Evolutionary conservation across 1,140 invertebrate species (phyloP).

Genomic region (Antheraea mylitta): DNA sequence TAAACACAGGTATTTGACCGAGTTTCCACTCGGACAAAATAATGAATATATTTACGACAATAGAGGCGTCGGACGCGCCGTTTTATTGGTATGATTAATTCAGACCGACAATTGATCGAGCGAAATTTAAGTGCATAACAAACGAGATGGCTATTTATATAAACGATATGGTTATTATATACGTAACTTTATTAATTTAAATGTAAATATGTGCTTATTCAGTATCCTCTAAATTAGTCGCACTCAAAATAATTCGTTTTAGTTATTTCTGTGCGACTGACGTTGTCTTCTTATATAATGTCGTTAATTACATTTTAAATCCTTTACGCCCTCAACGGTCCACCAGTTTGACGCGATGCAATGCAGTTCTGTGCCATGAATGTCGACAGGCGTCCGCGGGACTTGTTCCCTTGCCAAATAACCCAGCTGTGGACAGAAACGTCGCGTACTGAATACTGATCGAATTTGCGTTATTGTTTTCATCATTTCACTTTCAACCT

Average conservation of each 20-base stretch:
- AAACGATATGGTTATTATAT: conserved; percentile 23
- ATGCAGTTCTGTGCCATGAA: conserved; percentile 27
- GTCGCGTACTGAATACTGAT: conserved; percentile 67
- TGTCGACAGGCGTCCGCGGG: conserved; percentile 26
- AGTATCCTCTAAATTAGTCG: conserved; percentile 26
- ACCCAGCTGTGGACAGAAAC: conserved; percentile 58
- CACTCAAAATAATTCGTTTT: conserved; percentile 29
- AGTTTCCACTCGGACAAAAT: conserved; percentile 40
- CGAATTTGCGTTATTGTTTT: conserved; percentile 68
- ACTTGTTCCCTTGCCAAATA: conserved; percentile 64
- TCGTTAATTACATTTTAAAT: conserved; percentile 42
- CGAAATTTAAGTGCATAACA: conserved; percentile 33
- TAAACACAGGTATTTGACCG: conserved; percentile 65
- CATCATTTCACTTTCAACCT: conserved; percentile 66
- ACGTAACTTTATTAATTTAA: conserved; percentile 36
- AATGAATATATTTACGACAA: conserved; percentile 54
- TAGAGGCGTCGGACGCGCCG: conserved; percentile 37
- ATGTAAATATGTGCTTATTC: conserved; percentile 8
- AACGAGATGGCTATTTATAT: conserved; percentile 34
- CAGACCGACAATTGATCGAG: conserved; percentile 28
- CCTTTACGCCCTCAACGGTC: conserved; percentile 27
- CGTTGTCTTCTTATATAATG: conserved; percentile 42
- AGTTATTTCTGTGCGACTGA: conserved; percentile 33
- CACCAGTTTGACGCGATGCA: conserved; percentile 21
- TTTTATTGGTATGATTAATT: conserved; percentile 44